These are phyloP conservation scores for Epiblema foenella DNA, from an alignment of 2,888 invertebrate genomes.

Conservation along the genomic window DNA sequence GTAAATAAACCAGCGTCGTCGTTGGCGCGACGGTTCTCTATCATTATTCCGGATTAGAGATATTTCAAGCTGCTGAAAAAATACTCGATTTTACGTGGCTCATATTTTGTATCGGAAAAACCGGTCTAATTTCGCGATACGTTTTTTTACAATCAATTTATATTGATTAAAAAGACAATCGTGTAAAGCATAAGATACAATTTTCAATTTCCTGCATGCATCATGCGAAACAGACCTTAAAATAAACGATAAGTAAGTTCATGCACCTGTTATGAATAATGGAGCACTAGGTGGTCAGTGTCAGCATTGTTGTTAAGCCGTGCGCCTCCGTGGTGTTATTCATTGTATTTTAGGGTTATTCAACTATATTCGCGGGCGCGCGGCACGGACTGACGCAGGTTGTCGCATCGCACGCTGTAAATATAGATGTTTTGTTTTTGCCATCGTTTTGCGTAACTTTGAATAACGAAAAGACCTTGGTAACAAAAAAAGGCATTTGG, in stretches of 20 bases:
- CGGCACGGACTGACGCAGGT: slow-evolving; percentile 32
- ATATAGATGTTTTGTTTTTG: slow-evolving; percentile 43
- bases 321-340: slow-evolving; percentile 41
- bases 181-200: background rate
- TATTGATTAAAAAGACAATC: background rate
- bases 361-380: slow-evolving; percentile 41
- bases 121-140: background rate
- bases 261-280: slow-evolving; percentile 33
- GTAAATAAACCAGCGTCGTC: slow-evolving; percentile 73
- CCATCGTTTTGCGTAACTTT: slow-evolving; percentile 21
- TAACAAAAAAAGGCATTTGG: background rate
- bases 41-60: slow-evolving; percentile 32
- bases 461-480: slow-evolving; percentile 14
- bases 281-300: slow-evolving; percentile 31
- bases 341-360: slow-evolving; percentile 41
- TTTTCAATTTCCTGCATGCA: background rate
- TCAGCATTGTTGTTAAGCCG: slow-evolving; percentile 40
- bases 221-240: background rate
- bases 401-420: slow-evolving; percentile 36
- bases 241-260: slow-evolving; percentile 23
- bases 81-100: background rate
- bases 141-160: slow-evolving; percentile 10
- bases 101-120: slow-evolving; percentile 7
- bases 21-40: slow-evolving; percentile 54
- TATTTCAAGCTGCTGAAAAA: slow-evolving; percentile 26